Evolutionary conservation across 2,113 vertebrate genomes (phyloP), one percentile per base, ranked within the genome.

Genomic region (Alethe diademata): DNA sequence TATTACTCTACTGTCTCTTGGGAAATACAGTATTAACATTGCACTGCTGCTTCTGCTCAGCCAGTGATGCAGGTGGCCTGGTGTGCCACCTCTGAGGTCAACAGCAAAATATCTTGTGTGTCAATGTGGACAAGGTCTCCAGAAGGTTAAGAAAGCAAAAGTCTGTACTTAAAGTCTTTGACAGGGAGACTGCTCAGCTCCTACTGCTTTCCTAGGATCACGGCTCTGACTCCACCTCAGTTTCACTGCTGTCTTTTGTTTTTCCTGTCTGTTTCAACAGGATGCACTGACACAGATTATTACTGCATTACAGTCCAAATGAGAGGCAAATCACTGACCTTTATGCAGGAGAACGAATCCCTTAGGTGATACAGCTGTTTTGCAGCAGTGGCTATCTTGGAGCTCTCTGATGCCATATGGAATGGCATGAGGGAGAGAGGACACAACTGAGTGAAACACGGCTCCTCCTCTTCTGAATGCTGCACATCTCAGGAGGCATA

Each of bases 281-380:
- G 28, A 87, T 76, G 67, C 38, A 43, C 64, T 78, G 60, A 33
- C 78, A 61, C 33, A 88, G 70, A 76, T 58, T 42, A 50, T 67
- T 72, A 50, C 62, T 90, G 47, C 47, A 26, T 87, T 75, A n/a
- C 47, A 65, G 42, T 65, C 60, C 56, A 88, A 70, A 57, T 25
- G 62, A 86, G 57, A 90, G 50, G 48, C 58, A 79, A 78, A 86
- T 86, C 73, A 78, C 45, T 94, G 89, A 95, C 82, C 78, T 93
- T 62, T 81, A 13, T 33, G 36, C 54, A 75, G 13, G n/a, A 65
- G 56, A 91, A 78, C 0, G 0, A 33, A 57, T 62, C 88, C 86
- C 89, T 82, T 43, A 65, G 93, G 84, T 53, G 42, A 62, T 42
- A 38, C 61, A 78, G 56, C 36, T 61, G 76, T 28, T 51, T 31